A percentile compares a stretch with the other conserved stretches of the same genome.
Evolutionary conservation across 2,797 vertebrate genomes (phyloP).

Genomic region (Channallabes apus): DNA sequence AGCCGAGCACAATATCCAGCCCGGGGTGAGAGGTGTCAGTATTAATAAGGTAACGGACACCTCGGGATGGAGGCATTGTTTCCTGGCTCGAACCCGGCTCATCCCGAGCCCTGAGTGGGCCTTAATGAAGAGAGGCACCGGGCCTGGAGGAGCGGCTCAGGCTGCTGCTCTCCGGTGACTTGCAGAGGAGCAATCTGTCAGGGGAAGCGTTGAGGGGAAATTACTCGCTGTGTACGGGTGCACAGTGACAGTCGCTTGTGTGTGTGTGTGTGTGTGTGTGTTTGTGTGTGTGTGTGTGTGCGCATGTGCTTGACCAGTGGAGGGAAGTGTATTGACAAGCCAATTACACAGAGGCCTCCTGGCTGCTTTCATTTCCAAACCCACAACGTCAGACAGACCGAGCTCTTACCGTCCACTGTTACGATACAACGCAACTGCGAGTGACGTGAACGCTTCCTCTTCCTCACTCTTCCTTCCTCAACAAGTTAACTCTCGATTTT

Average conservation of each 20-base stretch:
- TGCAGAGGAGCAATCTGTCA: conserved; percentile 95
- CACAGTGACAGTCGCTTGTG: conserved; percentile 81
- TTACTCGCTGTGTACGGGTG: conserved; percentile 89
- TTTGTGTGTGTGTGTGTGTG: conserved; percentile 45
- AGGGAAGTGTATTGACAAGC: conserved; percentile 85
- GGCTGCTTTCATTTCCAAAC: conserved; percentile 83
- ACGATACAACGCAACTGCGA: conserved; percentile 85
- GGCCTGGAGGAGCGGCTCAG: conserved; percentile 85
- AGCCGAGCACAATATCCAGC: conserved; percentile 77
- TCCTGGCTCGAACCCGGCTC: conserved; percentile 65
- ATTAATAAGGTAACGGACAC: conserved; percentile 75
- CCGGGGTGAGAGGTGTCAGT: conserved; percentile 78
- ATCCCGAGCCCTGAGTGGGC: conserved; percentile 81
- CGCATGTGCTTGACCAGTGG: conserved; percentile 65
- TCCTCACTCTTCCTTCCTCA: no score
- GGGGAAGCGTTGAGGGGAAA: conserved; percentile 91
- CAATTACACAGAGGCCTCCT: conserved; percentile 89
- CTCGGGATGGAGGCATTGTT: conserved; percentile 75
- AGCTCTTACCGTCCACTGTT: conserved; percentile 72
- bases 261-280: conserved; percentile 57
- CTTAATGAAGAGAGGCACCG: conserved; percentile 97
- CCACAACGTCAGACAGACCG: conserved; percentile 68
- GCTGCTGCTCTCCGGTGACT: conserved; percentile 90
- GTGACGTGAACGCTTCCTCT: conserved; percentile 88
- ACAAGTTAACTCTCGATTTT: no score